Percentiles rank a stretch among this genome's conserved stretches.
Conservation (phyloP, 1,140 invertebrate genomes). For the Macrotrachela quadricornifera region DNA sequence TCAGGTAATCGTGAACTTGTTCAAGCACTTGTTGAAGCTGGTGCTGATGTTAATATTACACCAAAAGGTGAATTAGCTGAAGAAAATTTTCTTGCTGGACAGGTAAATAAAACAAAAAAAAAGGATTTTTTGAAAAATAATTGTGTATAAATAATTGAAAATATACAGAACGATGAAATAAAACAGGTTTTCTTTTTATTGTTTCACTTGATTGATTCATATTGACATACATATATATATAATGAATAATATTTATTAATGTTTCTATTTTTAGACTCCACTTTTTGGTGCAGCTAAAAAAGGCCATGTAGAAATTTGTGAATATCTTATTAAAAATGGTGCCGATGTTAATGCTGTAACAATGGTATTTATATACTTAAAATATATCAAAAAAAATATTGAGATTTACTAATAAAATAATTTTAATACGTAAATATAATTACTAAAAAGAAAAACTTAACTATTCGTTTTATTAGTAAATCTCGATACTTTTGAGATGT, state of each 20-base stretch:
- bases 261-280: neutral
- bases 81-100: conserved; percentile 5
- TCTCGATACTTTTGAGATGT: neutral
- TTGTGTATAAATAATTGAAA: too few relatives aligned
- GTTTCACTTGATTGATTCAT: too few relatives aligned
- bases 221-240: too few relatives aligned
- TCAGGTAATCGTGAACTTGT: conserved; percentile 5
- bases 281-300: conserved; percentile 9
- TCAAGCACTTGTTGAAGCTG: neutral
- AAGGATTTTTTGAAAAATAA: too few relatives aligned
- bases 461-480: neutral
- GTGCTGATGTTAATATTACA: conserved; percentile 9
- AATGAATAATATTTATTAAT: too few relatives aligned
- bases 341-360: conserved; percentile 1
- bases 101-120: too few relatives aligned
- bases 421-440: neutral
- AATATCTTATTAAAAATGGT: conserved; percentile 8
- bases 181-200: too few relatives aligned
- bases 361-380: neutral
- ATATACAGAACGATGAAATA: too few relatives aligned
- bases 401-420: too few relatives aligned
- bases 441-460: too few relatives aligned
- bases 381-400: too few relatives aligned
- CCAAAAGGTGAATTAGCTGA: conserved; percentile 6
- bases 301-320: conserved; percentile 4